A percentile compares a stretch with the other conserved stretches of the same genome.
phyloP scores from a whole-genome alignment of 2,113 vertebrate species.

The Hiodon alosoides region DNA sequence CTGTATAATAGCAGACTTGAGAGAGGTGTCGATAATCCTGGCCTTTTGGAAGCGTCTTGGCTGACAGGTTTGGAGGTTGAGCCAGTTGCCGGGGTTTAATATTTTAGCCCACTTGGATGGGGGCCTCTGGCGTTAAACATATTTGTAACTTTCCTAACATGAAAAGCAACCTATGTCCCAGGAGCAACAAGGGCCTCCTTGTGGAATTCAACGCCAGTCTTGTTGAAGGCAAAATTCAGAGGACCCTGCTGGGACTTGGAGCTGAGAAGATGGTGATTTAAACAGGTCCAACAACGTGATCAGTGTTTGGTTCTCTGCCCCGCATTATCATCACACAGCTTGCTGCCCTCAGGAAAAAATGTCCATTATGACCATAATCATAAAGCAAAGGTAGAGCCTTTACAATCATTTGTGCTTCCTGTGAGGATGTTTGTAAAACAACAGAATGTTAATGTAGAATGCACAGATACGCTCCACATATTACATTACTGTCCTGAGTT shows the following conservation, averaged over 20 bases:
- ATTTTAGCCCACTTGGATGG: background rate
- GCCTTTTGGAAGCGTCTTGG: background rate
- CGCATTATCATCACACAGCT: background rate
- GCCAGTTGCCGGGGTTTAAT: background rate
- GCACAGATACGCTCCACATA: too few relatives aligned
- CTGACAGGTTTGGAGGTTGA: background rate
- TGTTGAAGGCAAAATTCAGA: conserved; percentile 13
- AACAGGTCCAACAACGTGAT: background rate
- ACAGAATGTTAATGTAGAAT: too few relatives aligned
- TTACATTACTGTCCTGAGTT: too few relatives aligned
- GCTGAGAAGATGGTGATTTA: background rate
- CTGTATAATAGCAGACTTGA: background rate
- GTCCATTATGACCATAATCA: background rate
- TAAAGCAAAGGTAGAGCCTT: background rate
- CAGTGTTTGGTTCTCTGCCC: background rate
- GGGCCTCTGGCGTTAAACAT: background rate
- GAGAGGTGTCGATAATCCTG: background rate
- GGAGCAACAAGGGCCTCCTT: conserved; percentile 1
- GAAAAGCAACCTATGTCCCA: conserved; percentile 3
- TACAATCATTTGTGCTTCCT: background rate
- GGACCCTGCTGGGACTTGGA: background rate
- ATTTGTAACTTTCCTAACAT: conserved; percentile 7
- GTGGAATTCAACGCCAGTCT: conserved; percentile 18
- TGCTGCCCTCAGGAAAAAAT: background rate
- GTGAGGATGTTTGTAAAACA: background rate